Base-by-base conservation (phyloP, 2,888 invertebrate genomes). In the Phengaris arion region DNA sequence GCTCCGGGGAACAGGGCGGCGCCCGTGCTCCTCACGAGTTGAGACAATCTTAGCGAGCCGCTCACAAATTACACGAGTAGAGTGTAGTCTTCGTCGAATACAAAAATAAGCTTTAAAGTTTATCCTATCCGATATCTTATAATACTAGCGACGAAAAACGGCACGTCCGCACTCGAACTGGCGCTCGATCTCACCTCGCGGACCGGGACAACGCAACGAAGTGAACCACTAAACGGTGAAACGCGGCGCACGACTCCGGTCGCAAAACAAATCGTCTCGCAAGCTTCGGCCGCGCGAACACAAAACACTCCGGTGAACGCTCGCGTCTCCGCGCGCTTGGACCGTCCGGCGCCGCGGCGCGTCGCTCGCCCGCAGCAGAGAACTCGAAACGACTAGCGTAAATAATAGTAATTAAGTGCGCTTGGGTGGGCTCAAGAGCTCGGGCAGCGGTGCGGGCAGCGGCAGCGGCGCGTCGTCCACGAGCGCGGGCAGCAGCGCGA, bases 91-190 rank as follows among this genome's bases (percentile, higher is more conserved):
- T 90, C 87, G 84, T 92, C 90, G 86, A 92, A 92, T 93, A 93
- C 89, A 93, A 93, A 93, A 93, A 93, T 93, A 93, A 93, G 93
- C 93, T 90, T 92, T 88, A 90, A 88, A 91, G 89, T 92, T 91
- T 89, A 85, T 91, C 88, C 88, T 89, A 90, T 91, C 88, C 90
- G 87, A 90, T 90, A 91, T 85, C 90, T 91, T 91, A 91, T 85
- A 88, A 86, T 85, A 90, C 90, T 90, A 91, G 87, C 90, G 89
- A 91, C 87, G 85, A 89, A 87, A 88, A 87, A 88, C 85, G 83
- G 87, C 89, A 88, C 89, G 89, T 86, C 88, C 88, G 87, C 88
- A 86, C 85, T 86, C 86, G 86, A 86, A 85, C 85, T 85, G 86
- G 84, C 85, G 82, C 85, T 79, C 85, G 83, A 85, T 85, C 85